A percentile compares a stretch with the other conserved stretches of the same genome.
These are phyloP conservation scores for Himalopsyche anomala DNA, from an alignment of 2,888 invertebrate species.

Conservation along the genomic window DNA sequence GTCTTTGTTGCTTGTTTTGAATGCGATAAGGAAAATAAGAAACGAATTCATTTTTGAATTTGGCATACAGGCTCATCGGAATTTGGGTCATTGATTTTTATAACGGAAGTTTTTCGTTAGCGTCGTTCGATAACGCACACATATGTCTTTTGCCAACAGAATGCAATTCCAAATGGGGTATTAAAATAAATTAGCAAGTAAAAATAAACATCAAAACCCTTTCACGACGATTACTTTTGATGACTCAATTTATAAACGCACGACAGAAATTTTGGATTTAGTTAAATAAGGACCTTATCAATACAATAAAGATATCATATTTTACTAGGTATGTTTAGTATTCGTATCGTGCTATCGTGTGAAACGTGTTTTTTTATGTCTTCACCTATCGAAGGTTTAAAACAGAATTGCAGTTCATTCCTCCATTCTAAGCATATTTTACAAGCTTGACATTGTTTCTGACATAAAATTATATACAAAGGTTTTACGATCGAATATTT, in stretches of 20 bases:
- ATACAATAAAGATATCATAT: too few relatives aligned
- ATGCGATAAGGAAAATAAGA: constrained; percentile 49
- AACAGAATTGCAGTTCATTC: too few relatives aligned
- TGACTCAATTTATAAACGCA: neutral
- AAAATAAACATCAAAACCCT: neutral
- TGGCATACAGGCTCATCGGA: constrained; percentile 47
- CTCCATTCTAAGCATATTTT: too few relatives aligned
- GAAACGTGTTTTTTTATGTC: too few relatives aligned
- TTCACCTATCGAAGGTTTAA: too few relatives aligned
- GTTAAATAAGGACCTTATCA: too few relatives aligned
- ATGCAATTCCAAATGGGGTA: neutral
- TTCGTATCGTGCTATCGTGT: too few relatives aligned
- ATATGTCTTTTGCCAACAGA: neutral
- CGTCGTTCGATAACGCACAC: constrained; percentile 8
- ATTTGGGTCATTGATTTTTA: constrained; percentile 58
- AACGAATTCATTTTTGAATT: constrained; percentile 57
- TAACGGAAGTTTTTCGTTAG: constrained; percentile 25
- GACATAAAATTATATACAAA: too few relatives aligned
- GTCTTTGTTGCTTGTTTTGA: constrained; percentile 28
- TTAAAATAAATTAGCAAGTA: constrained; percentile 14
- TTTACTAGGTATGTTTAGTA: too few relatives aligned
- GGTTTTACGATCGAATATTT: too few relatives aligned
- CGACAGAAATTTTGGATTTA: too few relatives aligned
- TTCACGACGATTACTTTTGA: neutral
- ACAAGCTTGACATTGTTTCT: too few relatives aligned